Base-by-base conservation (phyloP, 2,797 vertebrate species). In the Xenopus petersii region DNA sequence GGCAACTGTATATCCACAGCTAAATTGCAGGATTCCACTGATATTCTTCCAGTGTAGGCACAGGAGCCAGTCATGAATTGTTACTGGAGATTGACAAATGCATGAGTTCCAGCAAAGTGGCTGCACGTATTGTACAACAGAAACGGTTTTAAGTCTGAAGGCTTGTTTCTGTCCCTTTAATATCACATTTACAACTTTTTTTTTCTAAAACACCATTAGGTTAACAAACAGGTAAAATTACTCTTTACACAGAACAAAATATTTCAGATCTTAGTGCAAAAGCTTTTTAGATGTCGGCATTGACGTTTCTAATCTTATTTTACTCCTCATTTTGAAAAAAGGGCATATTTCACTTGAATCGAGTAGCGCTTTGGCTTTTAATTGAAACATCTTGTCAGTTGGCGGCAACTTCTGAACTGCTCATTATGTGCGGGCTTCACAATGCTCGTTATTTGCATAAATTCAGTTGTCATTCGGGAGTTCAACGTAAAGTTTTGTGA, bases 391-490 rank as follows among this genome's bases (percentile, higher is more conserved):
- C 33, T 60, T 73, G 75, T 68, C 66, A 78, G 21, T 33, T 47
- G 21, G 15, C 70, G 61, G 71, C 71, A 74, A 26, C 21, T 24
- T 74, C n/a, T 74, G 67, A 46, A 24, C 30, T 36, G 26, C 55
- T 70, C 56, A 70, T 61, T 74, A 67, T 74, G 55, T 66, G 42
- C 51, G 70, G 71, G 26, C 48, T 66, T 74, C 36, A 49, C n/a
- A 73, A 73, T 74, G 49, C 67, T 74, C 17, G 74, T 79, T 79
- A 79, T 74, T 79, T 79, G 56, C 65, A 62, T 79, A 74, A 74
- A 74, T 61, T n/a, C 62, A 65, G 61, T 54, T 74, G 76, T 61
- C 71, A 79, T 46, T 49, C 12, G 64, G 62, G 46, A 67, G 67
- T 66, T 61, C 61, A 70, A 26, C 60, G 70, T 70, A 49, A 69